phyloP scores from a whole-genome alignment of 2,113 vertebrate genomes.

The Lipophrys pholis region DNA sequence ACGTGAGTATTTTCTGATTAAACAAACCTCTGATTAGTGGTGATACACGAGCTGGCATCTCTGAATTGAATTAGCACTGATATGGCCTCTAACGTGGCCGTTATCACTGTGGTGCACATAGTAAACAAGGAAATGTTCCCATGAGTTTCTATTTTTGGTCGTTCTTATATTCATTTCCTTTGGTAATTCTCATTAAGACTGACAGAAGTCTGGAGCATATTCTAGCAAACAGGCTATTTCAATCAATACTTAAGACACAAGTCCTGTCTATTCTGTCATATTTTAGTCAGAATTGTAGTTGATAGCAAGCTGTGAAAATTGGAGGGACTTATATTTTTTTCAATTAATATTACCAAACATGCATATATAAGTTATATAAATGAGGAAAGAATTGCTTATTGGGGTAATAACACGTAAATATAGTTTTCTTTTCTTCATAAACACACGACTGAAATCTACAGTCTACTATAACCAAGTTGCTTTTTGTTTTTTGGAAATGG shows the following conservation, averaged over 20 bases:
- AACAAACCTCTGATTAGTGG: slow-evolving; percentile 25
- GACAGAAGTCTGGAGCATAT: slow-evolving; percentile 5
- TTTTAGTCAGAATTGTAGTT: not conserved
- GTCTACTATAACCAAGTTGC: too few relatives aligned
- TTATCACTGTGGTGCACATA: slow-evolving; percentile 14
- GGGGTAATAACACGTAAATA: too few relatives aligned
- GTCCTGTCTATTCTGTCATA: not conserved
- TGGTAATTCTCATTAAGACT: slow-evolving; percentile 9
- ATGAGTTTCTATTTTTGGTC: slow-evolving; percentile 37
- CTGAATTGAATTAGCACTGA: slow-evolving; percentile 31
- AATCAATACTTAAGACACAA: not conserved
- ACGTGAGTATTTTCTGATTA: not conserved
- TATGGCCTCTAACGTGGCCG: slow-evolving; percentile 5
- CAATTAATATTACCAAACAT: too few relatives aligned
- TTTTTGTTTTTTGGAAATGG: too few relatives aligned
- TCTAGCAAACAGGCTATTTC: not conserved
- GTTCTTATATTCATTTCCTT: slow-evolving; percentile 34
- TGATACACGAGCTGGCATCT: slow-evolving; percentile 26
- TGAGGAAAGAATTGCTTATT: too few relatives aligned
- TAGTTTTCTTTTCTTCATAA: too few relatives aligned
- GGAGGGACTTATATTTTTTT: too few relatives aligned
- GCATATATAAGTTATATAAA: too few relatives aligned
- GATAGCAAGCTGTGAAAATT: too few relatives aligned
- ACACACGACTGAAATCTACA: too few relatives aligned
- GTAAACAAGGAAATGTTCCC: slow-evolving; percentile 42